Conservation (phyloP, 64 coral and sea anemone species). For the Catalaphyllia jardinei region DNA sequence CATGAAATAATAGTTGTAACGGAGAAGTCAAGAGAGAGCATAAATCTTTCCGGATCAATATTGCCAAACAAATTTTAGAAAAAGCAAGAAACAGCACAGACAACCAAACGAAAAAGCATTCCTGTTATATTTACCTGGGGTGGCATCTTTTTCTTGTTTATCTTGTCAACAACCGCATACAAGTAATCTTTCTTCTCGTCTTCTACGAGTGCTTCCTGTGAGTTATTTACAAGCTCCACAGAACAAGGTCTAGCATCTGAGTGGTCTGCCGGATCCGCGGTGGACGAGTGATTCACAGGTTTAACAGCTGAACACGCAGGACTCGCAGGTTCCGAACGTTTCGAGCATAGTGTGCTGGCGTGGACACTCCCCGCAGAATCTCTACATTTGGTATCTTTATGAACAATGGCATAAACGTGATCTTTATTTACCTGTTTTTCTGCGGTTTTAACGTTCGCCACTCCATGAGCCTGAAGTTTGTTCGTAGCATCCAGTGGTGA, state of each 20-base stretch:
- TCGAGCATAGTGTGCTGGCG: too few relatives aligned
- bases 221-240: neutral
- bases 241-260: neutral
- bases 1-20: too few relatives aligned
- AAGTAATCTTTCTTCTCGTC: neutral
- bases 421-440: neutral
- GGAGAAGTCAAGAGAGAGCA: too few relatives aligned
- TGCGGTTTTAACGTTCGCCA: too few relatives aligned
- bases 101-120: neutral
- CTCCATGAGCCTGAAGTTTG: too few relatives aligned
- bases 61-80: too few relatives aligned
- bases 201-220: neutral
- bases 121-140: neutral
- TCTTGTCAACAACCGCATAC: conserved; percentile 14
- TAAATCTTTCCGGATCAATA: neutral
- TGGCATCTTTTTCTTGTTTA: neutral
- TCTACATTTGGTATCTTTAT: neutral
- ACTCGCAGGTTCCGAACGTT: too few relatives aligned
- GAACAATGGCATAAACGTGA: conserved; percentile 5
- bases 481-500: neutral
- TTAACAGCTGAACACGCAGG: neutral
- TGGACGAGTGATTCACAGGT: neutral
- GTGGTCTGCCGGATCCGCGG: too few relatives aligned
- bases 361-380: neutral
- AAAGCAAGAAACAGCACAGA: too few relatives aligned